Percentiles rank a stretch among this genome's conserved stretches.
phyloP scores from a whole-genome alignment of 2,888 invertebrate genomes.

The Acrobasis suavella region DNA sequence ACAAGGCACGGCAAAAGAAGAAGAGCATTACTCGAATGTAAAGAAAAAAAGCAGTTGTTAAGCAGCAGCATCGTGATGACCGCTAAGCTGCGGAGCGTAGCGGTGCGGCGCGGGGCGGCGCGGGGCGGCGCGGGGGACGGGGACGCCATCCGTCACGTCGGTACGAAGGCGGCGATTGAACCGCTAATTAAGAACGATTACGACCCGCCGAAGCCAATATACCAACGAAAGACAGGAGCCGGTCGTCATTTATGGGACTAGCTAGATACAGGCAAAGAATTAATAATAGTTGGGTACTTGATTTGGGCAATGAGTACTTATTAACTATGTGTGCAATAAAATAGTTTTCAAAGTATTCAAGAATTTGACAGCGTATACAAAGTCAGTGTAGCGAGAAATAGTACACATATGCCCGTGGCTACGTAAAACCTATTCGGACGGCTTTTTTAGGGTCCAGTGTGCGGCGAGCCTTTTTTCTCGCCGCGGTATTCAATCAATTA shows the following conservation, averaged over 20 bases:
- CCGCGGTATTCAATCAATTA: constrained; percentile 9
- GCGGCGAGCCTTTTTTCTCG: constrained; percentile 1
- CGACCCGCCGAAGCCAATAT: not conserved
- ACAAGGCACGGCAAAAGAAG: no score
- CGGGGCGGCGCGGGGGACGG: not conserved
- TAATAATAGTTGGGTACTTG: no score
- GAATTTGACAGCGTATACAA: no score
- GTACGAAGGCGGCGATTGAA: not conserved
- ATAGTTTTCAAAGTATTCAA: no score
- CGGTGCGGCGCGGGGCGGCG: not conserved
- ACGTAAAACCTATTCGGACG: no score
- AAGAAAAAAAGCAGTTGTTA: not conserved
- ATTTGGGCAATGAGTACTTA: no score
- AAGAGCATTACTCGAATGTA: no score
- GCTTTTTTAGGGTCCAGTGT: not conserved
- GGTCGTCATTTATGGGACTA: no score
- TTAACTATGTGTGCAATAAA: no score
- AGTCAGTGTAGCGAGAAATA: no score
- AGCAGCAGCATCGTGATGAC: not conserved
- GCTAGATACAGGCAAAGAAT: no score
- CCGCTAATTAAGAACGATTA: constrained; percentile 15
- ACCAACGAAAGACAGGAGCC: not conserved
- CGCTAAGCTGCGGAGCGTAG: constrained; percentile 1
- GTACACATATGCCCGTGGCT: no score
- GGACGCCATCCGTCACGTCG: not conserved